Conservation (phyloP, 92 coral and sea anemone genomes). For the Epizoanthus fatuus region DNA sequence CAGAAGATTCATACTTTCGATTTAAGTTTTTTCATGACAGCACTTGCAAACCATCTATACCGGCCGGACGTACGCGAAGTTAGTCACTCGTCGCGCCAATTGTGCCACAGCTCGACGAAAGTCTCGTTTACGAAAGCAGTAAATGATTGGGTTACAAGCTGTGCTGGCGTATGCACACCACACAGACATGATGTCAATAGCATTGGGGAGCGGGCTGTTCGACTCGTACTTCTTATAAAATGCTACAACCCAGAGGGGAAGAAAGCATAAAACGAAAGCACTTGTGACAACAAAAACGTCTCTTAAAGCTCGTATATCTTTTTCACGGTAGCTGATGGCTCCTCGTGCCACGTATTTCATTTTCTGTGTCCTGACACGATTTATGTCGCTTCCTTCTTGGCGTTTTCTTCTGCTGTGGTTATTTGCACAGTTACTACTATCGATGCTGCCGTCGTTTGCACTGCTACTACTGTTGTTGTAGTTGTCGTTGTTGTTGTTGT, state of each 20-base stretch:
- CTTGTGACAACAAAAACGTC: constrained; percentile 33
- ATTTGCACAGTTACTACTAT: not conserved
- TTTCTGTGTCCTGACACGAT: not conserved
- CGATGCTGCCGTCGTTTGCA: not conserved
- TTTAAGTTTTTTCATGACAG: no score
- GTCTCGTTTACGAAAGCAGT: constrained; percentile 24
- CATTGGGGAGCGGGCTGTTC: not conserved
- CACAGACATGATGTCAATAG: not conserved
- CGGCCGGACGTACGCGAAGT: no score
- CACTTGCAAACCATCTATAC: no score
- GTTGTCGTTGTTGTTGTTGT: not conserved
- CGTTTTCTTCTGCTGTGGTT: not conserved
- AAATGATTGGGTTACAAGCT: constrained; percentile 22
- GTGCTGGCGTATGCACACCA: constrained; percentile 26
- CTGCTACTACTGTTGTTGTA: not conserved
- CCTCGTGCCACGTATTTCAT: not conserved
- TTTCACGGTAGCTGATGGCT: not conserved
- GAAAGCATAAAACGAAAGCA: constrained; percentile 18
- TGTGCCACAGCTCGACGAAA: constrained; percentile 26
- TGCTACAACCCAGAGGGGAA: constrained; percentile 5
- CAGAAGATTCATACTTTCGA: no score
- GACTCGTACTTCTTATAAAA: not conserved
- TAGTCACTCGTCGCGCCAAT: not conserved
- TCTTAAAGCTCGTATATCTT: constrained; percentile 19
- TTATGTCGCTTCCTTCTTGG: not conserved